phyloP scores from a whole-genome alignment of 2,113 vertebrate species.

The Nicator chloris region DNA sequence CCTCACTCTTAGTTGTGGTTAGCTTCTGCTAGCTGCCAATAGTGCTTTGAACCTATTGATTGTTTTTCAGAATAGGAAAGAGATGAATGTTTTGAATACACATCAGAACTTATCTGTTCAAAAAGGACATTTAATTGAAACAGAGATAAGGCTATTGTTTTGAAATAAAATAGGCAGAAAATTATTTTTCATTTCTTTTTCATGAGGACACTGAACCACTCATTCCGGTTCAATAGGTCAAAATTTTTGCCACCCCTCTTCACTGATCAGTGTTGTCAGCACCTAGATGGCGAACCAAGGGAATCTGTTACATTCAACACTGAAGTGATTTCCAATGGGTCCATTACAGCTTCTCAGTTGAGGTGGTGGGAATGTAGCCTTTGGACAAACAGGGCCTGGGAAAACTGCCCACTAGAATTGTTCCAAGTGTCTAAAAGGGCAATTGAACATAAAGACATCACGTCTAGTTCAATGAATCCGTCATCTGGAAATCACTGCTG shows the following conservation, averaged over 20 bases:
- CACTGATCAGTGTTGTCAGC: background rate
- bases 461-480: background rate
- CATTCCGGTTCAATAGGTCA: background rate
- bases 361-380: background rate
- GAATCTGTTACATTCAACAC: background rate
- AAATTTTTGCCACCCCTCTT: background rate
- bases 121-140: background rate
- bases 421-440: background rate
- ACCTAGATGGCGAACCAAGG: background rate
- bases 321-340: background rate
- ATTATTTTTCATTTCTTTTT: background rate
- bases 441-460: background rate
- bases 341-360: background rate
- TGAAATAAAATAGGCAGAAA: background rate
- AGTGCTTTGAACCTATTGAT: background rate
- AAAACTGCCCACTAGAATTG: background rate
- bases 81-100: background rate
- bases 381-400: background rate
- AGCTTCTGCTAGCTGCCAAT: background rate
- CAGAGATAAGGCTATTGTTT: background rate
- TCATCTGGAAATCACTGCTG: background rate
- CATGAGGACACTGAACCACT: background rate
- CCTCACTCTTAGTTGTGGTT: background rate
- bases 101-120: background rate
- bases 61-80: background rate